Base-by-base conservation (phyloP, 1,140 invertebrate genomes). In the Cherax destructor region DNA sequence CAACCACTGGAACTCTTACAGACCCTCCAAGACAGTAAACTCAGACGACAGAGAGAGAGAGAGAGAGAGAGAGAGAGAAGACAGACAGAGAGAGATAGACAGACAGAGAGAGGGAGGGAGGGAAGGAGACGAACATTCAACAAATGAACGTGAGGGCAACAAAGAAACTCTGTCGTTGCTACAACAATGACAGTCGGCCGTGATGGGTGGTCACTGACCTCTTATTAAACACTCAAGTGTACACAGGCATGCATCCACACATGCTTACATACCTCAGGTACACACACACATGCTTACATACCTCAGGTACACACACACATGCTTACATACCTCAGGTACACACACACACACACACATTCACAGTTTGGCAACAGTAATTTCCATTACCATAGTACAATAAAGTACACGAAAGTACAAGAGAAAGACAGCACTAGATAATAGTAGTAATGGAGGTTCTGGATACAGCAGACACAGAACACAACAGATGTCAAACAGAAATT, bases 31-130 rank as follows among this genome's bases (percentile, higher is more conserved):
- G 30, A 41, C 30, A 41, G 30, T 41, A 41, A 41, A 41, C 30
- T 41, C 30, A 21, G 13, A 16, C 5, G 21, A 18, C 13, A 86
- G 41, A 56, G 41, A 86, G 69, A 77, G 84, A 76, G 72, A 76
- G 72, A 56, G 72, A 76, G 72, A 56, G 72, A 76, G 72, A 86
- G 72, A 65, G 61, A 69, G 56, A 83, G 56, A 83, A 80, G 52
- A 80, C 3, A 80, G 49, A 50, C 3, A 78, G 18, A 41, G 18
- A 78, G 77, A 49, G 4, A 59, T 24, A 83, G n/a, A 56, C 4
- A 83, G 56, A 59, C 7, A 83, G 30, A 78, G 13, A n/a, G 76
- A 49, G 13, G 7, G 47, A 56, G 10, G 41, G 47, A 77, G 30
- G 47, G 50, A 24, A 30, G 47, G 77, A 50, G 10, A 78, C 30